phyloP scores from a whole-genome alignment of 2,797 vertebrate genomes.

The Phaenicophaeus curvirostris region DNA sequence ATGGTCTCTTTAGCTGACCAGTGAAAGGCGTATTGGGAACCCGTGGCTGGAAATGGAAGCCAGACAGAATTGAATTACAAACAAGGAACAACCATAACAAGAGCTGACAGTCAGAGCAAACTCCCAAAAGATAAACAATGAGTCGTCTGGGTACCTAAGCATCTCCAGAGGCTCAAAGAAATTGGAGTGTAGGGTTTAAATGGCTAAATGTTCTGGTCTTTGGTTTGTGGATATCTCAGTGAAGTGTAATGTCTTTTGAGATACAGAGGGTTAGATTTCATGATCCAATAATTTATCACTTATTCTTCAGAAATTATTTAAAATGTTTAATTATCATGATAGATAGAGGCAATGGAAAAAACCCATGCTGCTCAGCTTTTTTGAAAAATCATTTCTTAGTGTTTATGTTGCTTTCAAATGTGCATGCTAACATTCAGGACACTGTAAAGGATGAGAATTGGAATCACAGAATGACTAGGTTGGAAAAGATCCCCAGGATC shows the following conservation, averaged over 20 bases:
- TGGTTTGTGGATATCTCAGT: accelerated
- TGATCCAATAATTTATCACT: background rate
- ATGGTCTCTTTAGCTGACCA: background rate
- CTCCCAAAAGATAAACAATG: background rate
- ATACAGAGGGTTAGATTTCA: background rate
- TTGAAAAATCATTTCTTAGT: background rate
- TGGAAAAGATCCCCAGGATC: too few species aligned
- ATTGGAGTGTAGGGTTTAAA: background rate
- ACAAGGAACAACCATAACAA: background rate
- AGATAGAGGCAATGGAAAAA: background rate
- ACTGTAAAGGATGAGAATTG: background rate
- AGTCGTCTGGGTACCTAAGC: background rate
- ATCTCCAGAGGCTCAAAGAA: background rate
- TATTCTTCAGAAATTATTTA: background rate
- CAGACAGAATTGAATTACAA: background rate
- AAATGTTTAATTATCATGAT: background rate
- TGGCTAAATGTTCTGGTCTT: background rate
- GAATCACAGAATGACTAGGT: background rate
- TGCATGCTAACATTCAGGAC: background rate
- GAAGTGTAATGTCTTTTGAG: background rate
- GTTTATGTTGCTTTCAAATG: background rate
- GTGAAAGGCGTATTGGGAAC: background rate
- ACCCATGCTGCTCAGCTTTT: accelerated
- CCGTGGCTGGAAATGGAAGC: background rate
- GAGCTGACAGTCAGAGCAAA: background rate